These are phyloP conservation scores for Phasia obesa DNA, from an alignment of 2,888 invertebrate genomes.

Conservation along the genomic window DNA sequence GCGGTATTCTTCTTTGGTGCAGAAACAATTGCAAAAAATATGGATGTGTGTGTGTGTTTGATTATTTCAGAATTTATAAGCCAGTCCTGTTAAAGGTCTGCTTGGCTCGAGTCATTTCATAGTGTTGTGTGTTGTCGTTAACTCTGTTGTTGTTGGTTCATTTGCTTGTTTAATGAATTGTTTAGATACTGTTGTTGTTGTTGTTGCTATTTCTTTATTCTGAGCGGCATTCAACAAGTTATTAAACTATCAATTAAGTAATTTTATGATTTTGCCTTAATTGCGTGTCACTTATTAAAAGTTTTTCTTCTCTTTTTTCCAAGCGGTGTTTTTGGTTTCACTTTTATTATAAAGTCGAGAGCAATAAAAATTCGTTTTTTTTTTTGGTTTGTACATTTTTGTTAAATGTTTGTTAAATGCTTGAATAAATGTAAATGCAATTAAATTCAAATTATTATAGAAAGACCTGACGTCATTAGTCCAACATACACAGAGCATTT, in stretches of 20 bases:
- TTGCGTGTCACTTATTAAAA: conserved; percentile 62
- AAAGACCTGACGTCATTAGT: no score
- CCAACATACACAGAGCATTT: no score
- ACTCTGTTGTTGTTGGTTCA: neutral
- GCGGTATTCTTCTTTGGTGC: neutral
- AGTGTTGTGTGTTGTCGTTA: neutral
- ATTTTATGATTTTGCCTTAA: conserved; percentile 69
- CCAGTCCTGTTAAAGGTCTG: neutral
- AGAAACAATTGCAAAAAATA: no score
- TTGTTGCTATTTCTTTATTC: conserved; percentile 18
- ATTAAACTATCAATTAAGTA: conserved; percentile 70
- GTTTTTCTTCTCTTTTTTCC: conserved; percentile 2
- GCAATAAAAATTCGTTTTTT: conserved; percentile 30
- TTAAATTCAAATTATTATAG: no score
- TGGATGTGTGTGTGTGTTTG: neutral
- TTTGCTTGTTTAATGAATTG: conserved; percentile 8
- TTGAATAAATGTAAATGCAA: no score
- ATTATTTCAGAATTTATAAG: conserved; percentile 1
- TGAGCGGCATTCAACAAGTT: conserved; percentile 69
- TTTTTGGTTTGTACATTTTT: no score
- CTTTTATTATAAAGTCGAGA: conserved; percentile 29
- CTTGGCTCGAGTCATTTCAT: neutral
- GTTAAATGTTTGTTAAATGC: conserved; percentile 20
- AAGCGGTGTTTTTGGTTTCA: conserved; percentile 4
- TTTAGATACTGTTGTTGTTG: conserved; percentile 13